Evolutionary conservation across 2,888 invertebrate genomes (phyloP), one percentile per base, ranked within the genome.

Genomic region (Lacanobia oleracea): DNA sequence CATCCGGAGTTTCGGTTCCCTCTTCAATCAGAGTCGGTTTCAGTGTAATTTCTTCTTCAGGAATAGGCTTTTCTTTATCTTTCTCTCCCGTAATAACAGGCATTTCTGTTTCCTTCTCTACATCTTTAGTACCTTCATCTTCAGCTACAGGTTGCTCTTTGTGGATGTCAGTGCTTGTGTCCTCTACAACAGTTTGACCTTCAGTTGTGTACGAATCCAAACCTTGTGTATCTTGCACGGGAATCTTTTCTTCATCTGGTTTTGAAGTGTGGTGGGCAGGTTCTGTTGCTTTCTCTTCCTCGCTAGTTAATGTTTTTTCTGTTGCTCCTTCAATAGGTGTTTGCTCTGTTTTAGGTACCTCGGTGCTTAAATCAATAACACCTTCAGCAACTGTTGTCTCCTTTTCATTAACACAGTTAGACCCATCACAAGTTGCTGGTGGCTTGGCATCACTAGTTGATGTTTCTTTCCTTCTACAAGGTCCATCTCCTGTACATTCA

Each of bases 391-490:
- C 21, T 16, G 60, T 59, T 37, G 68, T 70, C n/a, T 56, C 67
- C 4, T 48, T 54, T 65, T 79, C 69, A 63, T 67, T 59, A 21
- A 71, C 68, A 79, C 94, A 94, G 37, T 90, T 83, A 60, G 79
- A 45, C 59, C 86, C 90, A 68, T 83, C 74, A 84, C 93, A 92
- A 74, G 88, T 83, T 72, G 85, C 65, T 70, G 90, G 87, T 65
- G 82, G 21, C 68, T 87, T 79, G 62, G 84, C 79, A 56, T 86
- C 86, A 72, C 75, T 60, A 64, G 85, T 77, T 48, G 87, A 23
- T 57, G 72, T 78, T 74, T 92, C 91, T 77, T 91, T 91, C 65
- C 89, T 89, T 82, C 88, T 89, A 81, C 95, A 95, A 43, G 84
- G 86, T 75, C 90, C 70, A 9, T 83, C 91, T 67, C 89, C 91